phyloP scores from a whole-genome alignment of 2,888 invertebrate species.

The Eulithis testata region DNA sequence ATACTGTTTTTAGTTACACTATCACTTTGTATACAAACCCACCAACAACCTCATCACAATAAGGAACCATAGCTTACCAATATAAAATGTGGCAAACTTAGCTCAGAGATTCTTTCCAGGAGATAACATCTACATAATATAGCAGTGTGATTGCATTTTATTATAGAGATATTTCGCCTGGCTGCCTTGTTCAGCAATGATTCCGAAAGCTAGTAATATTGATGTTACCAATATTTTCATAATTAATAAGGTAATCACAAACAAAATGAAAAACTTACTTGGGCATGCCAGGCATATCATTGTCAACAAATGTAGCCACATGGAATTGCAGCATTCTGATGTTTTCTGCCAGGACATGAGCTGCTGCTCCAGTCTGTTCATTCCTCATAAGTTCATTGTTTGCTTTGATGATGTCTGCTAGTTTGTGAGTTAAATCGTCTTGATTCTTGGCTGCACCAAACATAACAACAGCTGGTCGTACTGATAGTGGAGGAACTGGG shows the following conservation, averaged over 20 bases:
- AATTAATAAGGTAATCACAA: neutral
- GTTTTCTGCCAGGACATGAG: slow-evolving; percentile 98
- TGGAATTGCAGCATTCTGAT: slow-evolving; percentile 99
- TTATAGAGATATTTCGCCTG: too few species aligned
- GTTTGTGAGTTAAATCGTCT: slow-evolving; percentile 99
- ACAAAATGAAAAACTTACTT: slow-evolving; percentile 71
- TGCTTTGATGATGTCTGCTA: slow-evolving; percentile 98
- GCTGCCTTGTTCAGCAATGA: too few species aligned
- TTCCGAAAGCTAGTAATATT: too few species aligned
- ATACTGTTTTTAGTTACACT: too few species aligned
- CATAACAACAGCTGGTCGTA: slow-evolving; percentile 99
- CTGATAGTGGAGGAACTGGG: slow-evolving; percentile 98
- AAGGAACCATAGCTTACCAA: too few species aligned
- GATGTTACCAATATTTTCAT: too few species aligned
- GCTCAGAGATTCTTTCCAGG: too few species aligned
- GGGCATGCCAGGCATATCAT: slow-evolving; percentile 99
- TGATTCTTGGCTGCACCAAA: slow-evolving; percentile 99
- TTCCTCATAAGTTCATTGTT: slow-evolving; percentile 98
- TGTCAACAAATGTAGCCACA: slow-evolving; percentile 98
- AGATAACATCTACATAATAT: too few species aligned
- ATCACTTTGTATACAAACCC: too few species aligned
- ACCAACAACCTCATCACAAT: too few species aligned
- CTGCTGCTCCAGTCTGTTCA: slow-evolving; percentile 98
- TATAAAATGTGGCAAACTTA: too few species aligned
- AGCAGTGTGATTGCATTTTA: too few species aligned